phyloP scores from a whole-genome alignment of 2,113 vertebrate genomes.

The Dolichallabes microphthalmus region DNA sequence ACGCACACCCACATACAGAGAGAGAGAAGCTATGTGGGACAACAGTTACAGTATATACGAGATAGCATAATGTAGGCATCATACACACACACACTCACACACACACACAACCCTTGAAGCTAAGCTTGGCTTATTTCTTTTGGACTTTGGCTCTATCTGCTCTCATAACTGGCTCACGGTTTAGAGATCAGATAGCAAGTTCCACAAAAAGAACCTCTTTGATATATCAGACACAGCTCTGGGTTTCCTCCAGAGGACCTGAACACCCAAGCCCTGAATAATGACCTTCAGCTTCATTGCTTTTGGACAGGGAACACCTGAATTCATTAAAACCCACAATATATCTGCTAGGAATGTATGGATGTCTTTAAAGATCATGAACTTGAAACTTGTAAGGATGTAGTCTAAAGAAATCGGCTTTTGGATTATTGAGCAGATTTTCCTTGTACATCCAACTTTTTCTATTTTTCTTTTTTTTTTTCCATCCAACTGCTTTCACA shows the following conservation, averaged over 20 bases:
- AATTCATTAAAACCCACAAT: not conserved
- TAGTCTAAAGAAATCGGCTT: not conserved
- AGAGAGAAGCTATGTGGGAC: constrained; percentile 1
- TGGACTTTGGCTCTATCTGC: constrained; percentile 18
- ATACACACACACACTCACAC: not conserved
- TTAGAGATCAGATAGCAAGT: constrained; percentile 11
- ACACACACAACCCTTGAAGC: not conserved
- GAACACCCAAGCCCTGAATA: not conserved
- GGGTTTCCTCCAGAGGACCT: not conserved
- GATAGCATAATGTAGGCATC: not conserved
- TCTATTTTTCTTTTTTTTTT: not conserved
- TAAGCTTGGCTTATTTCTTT: constrained; percentile 18
- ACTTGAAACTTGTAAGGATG: not conserved
- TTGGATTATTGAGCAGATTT: not conserved
- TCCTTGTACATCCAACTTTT: not conserved
- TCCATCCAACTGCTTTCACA: not conserved
- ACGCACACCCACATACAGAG: not conserved
- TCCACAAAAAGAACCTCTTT: not conserved
- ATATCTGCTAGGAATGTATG: not conserved
- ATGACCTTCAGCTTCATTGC: not conserved
- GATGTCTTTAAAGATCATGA: not conserved
- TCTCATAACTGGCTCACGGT: constrained; percentile 1
- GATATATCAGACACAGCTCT: not conserved
- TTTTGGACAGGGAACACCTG: not conserved
- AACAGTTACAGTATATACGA: not conserved